Evolutionary conservation across 2,113 vertebrate species (phyloP).

Genomic region (Bagarius yarrelli): DNA sequence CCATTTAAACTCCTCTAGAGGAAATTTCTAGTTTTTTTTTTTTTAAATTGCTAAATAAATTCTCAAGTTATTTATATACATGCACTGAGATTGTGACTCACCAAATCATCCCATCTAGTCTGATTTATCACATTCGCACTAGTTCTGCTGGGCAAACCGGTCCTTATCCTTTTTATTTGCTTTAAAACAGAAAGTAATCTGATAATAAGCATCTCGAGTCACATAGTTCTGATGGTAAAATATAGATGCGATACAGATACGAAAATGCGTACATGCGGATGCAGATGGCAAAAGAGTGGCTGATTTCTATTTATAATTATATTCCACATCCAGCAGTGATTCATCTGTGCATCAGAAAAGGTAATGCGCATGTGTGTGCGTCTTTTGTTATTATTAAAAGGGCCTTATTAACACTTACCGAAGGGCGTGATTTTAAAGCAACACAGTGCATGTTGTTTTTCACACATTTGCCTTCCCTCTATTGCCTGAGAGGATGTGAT

Average conservation of each 20-base stretch:
- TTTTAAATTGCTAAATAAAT: not conserved
- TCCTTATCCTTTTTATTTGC: no score
- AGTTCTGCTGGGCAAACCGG: not conserved
- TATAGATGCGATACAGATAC: not conserved
- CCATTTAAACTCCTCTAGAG: no score
- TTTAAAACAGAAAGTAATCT: no score
- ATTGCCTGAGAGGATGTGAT: not conserved
- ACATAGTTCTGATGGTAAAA: not conserved
- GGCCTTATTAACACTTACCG: conserved; percentile 20
- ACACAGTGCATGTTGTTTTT: conserved; percentile 7
- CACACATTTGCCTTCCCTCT: not conserved
- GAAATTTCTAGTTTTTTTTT: no score
- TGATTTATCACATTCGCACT: conserved; percentile 14
- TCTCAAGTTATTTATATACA: conserved; percentile 2
- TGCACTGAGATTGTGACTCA: conserved; percentile 31
- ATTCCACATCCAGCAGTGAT: not conserved
- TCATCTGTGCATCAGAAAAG: conserved; percentile 31
- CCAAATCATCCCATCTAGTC: conserved; percentile 5
- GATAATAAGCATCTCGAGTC: no score
- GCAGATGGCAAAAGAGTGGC: not conserved
- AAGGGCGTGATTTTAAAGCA: conserved; percentile 13
- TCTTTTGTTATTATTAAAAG: conserved; percentile 32
- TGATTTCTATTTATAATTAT: not conserved
- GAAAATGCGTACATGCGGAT: not conserved
- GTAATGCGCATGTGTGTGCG: not conserved